Percentiles rank a stretch among this genome's conserved stretches.
Conservation (phyloP, 2,888 invertebrate genomes). For the Timema podura region DNA sequence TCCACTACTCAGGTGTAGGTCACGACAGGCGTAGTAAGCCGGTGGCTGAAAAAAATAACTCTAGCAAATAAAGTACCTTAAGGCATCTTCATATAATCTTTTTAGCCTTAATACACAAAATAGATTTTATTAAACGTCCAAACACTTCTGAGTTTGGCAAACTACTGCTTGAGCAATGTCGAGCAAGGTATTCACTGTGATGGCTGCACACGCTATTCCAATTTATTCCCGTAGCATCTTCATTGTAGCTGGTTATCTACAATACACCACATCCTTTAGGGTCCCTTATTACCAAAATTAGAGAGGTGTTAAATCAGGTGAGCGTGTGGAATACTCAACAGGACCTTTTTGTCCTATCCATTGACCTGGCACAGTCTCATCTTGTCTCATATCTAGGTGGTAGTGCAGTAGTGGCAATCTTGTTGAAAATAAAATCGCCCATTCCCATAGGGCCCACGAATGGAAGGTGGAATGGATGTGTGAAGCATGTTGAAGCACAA, state of each 20-base stretch:
- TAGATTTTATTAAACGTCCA: too few relatives aligned
- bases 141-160: too few relatives aligned
- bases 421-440: not conserved
- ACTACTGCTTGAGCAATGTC: too few relatives aligned
- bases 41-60: too few relatives aligned
- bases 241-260: not conserved
- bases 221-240: not conserved
- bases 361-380: not conserved
- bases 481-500: not conserved
- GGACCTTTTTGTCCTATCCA: not conserved
- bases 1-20: too few relatives aligned
- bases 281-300: too few relatives aligned
- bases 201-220: not conserved
- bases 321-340: not conserved
- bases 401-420: not conserved
- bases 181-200: too few relatives aligned
- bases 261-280: not conserved
- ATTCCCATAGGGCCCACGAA: not conserved
- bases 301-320: not conserved
- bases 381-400: not conserved
- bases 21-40: too few relatives aligned
- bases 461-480: not conserved
- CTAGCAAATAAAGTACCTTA: too few relatives aligned
- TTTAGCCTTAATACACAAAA: too few relatives aligned
- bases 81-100: too few relatives aligned